Percentiles rank a stretch among this genome's conserved stretches.
Evolutionary conservation across 1,140 invertebrate species (phyloP).

Genomic region (Gonatopus flavifemur): DNA sequence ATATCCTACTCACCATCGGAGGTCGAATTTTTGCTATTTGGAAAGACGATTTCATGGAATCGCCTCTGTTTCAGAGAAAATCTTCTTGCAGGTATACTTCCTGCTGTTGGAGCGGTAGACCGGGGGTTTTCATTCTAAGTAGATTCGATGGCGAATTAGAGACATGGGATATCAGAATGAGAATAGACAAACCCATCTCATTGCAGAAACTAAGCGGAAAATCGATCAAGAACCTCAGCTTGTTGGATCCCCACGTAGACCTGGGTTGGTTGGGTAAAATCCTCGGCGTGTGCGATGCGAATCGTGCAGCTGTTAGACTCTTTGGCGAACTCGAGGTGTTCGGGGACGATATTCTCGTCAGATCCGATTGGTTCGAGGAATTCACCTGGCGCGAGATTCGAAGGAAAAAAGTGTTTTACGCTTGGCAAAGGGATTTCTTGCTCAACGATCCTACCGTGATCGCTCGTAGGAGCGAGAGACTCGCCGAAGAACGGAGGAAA

Average conservation of each 20-base stretch:
- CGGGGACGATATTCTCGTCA: slow-evolving; percentile 14
- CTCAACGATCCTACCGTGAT: slow-evolving; percentile 24
- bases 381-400: slow-evolving; percentile 37
- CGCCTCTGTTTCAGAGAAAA: slow-evolving; percentile 61
- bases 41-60: slow-evolving; percentile 55
- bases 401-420: slow-evolving; percentile 38
- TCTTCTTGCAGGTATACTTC: slow-evolving; percentile 54
- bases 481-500: slow-evolving; percentile 25
- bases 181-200: slow-evolving; percentile 29
- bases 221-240: slow-evolving; percentile 34
- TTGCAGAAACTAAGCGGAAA: slow-evolving; percentile 31
- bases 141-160: slow-evolving; percentile 59
- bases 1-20: slow-evolving; percentile 63
- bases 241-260: slow-evolving; percentile 9
- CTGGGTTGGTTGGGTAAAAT: background rate
- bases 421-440: slow-evolving; percentile 39
- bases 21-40: slow-evolving; percentile 64
- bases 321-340: slow-evolving; percentile 21
- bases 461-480: slow-evolving; percentile 26
- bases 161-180: slow-evolving; percentile 57
- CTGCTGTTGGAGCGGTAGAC: slow-evolving; percentile 56
- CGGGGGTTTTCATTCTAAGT: slow-evolving; percentile 57
- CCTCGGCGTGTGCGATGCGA: slow-evolving; percentile 34
- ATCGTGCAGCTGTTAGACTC: slow-evolving; percentile 30
- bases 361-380: slow-evolving; percentile 43